A percentile compares a stretch with the other conserved stretches of the same genome.
Conservation (phyloP, 1,140 invertebrate genomes). For the Potamilus streckersoni region DNA sequence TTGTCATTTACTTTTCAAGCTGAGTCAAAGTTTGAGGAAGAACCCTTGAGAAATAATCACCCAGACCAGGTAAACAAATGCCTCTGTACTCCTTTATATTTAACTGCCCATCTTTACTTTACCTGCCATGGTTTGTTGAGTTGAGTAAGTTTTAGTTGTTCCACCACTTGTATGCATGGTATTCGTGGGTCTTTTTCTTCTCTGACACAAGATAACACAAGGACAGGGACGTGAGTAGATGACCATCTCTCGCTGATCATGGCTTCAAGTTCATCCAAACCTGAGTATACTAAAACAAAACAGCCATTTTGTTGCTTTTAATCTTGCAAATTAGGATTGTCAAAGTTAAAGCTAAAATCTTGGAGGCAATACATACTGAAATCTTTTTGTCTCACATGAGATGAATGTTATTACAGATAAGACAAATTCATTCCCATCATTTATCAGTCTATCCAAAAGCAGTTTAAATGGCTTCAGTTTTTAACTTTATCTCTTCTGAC, state of each 20-base stretch:
- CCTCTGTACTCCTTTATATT: not conserved
- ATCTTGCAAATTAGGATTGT: no score
- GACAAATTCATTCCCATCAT: no score
- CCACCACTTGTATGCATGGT: conserved; percentile 49
- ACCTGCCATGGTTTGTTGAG: conserved; percentile 61
- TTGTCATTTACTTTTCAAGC: no score
- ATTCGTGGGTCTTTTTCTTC: conserved; percentile 28
- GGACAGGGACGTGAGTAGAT: conserved; percentile 54
- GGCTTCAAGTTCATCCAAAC: conserved; percentile 43
- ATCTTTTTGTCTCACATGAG: no score
- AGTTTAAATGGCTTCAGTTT: no score
- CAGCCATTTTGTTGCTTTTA: not conserved
- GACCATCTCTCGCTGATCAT: conserved; percentile 59
- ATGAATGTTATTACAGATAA: no score
- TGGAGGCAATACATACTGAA: no score
- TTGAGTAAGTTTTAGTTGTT: conserved; percentile 40
- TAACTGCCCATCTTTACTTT: conserved; percentile 3
- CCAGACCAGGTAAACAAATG: not conserved
- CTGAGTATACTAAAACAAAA: conserved; percentile 30
- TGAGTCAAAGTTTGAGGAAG: no score
- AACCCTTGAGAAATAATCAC: no score
- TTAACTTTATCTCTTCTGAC: no score
- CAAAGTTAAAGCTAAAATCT: no score
- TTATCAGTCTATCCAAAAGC: no score
- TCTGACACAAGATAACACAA: conserved; percentile 53